Evolutionary conservation across 37 sponge, comb jelly and placozoan genomes (phyloP), one percentile per base, ranked within the genome.

Genomic region (Lycopodina hypogea): DNA sequence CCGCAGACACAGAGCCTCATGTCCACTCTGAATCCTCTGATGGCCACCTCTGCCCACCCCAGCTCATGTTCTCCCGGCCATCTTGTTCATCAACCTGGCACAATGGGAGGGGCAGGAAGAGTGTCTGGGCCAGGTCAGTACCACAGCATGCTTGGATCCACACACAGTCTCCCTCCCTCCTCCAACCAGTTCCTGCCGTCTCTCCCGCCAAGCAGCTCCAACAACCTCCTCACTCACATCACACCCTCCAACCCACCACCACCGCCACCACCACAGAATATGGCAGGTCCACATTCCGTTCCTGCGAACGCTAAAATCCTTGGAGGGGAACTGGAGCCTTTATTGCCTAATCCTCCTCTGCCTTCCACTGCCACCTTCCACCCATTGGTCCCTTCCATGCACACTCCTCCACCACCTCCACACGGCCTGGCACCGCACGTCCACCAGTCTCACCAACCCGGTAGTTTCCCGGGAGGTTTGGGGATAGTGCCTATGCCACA

Each of bases 301-400:
- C n/a, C n/a, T n/a, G n/a, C n/a, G n/a, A n/a, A n/a, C n/a, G 29
- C 61, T 15, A 23, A 3, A 7, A 42, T 23, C 40, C 34, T 2
- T 53, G 51, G 50, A 11, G 55, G 56, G 36, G 56, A 77, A 22
- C 42, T 65, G 38, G 77, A 64, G n/a, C 77, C 77, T 3, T 63
- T 77, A 51, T 65, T 77, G 1, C 77, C 77, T 1, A 77, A 77
- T n/a, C 77, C 77, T 2, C 76, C 60, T 1, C 26, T 71, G 18
- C 45, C 50, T 36, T 57, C 59, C 56, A 35, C 26, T 26, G n/a
- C 59, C 56, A 33, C 39, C 51, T 28, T 52, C 48, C 67, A 15
- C 40, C 52, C 39, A 28, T 68, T 60, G 11, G 1, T 51, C 30
- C 62, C 30, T 0, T 42, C 48, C 34, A 41, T 67, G 52, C 68